phyloP scores from a whole-genome alignment of 2,113 vertebrate species.

The Nansenia antarctica region DNA sequence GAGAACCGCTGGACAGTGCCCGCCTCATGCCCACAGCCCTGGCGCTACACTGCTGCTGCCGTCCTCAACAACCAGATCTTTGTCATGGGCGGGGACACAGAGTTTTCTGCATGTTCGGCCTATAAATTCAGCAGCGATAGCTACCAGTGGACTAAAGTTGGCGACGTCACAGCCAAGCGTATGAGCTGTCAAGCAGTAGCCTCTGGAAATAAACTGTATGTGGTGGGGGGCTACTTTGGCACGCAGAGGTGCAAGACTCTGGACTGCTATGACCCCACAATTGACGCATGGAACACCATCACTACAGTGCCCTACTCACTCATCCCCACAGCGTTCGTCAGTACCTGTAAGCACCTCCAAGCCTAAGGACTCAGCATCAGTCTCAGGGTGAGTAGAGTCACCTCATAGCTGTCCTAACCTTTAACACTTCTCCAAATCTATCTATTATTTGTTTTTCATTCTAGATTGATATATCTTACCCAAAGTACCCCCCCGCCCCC shows the following conservation, averaged over 20 bases:
- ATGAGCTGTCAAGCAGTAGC: conserved; percentile 85
- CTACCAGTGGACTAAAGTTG: conserved; percentile 80
- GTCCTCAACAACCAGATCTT: conserved; percentile 78
- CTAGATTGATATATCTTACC: too few species aligned
- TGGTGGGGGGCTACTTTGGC: conserved; percentile 85
- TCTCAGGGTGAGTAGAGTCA: neutral
- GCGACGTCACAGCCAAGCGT: conserved; percentile 84
- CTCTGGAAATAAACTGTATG: conserved; percentile 83
- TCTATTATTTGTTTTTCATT: too few species aligned
- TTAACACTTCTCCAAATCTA: neutral
- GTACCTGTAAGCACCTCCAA: conserved; percentile 85
- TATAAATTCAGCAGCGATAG: conserved; percentile 67
- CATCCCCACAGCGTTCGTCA: conserved; percentile 85
- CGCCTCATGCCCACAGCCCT: conserved; percentile 1
- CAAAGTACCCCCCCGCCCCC: too few species aligned
- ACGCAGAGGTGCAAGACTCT: conserved; percentile 84
- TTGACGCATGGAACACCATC: conserved; percentile 81
- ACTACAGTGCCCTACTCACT: conserved; percentile 85
- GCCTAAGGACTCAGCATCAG: conserved; percentile 49
- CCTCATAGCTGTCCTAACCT: neutral
- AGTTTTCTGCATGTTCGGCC: conserved; percentile 79
- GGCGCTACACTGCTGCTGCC: conserved; percentile 74
- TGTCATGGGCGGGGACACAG: conserved; percentile 67
- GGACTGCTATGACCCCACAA: conserved; percentile 83
- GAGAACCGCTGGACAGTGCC: conserved; percentile 71